phyloP scores from a whole-genome alignment of 2,888 invertebrate genomes.

The Lottia scabra region DNA sequence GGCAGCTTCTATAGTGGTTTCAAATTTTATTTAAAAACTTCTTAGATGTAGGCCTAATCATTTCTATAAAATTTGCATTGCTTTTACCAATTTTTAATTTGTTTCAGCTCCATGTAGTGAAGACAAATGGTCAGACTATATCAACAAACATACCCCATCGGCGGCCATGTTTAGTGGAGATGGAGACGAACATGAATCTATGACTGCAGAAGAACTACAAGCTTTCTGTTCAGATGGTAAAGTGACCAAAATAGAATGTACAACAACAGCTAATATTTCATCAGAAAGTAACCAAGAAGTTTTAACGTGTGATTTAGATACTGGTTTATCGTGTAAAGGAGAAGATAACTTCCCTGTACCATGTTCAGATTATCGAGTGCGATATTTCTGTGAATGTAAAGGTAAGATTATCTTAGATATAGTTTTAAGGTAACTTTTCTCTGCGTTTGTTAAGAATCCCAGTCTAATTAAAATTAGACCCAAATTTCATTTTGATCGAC shows the following conservation, averaged over 20 bases:
- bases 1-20: no score
- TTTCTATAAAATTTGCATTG: no score
- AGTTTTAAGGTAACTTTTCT: no score
- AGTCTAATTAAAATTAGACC: no score
- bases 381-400: slow-evolving; percentile 48
- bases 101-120: background rate
- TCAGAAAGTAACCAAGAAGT: slow-evolving; percentile 41
- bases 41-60: no score
- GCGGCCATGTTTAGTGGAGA: slow-evolving; percentile 14
- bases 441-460: no score
- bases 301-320: slow-evolving; percentile 71
- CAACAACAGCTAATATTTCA: slow-evolving; percentile 43
- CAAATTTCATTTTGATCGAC: no score
- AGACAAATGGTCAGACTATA: slow-evolving; percentile 48
- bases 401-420: background rate
- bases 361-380: slow-evolving; percentile 57
- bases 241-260: slow-evolving; percentile 59
- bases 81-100: background rate
- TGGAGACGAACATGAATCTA: slow-evolving; percentile 45
- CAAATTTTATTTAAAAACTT: no score
- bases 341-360: slow-evolving; percentile 40
- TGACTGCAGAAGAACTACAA: slow-evolving; percentile 38
- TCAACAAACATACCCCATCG: slow-evolving; percentile 49
- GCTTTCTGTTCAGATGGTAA: slow-evolving; percentile 51
- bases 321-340: slow-evolving; percentile 77